Evolutionary conservation across 2,888 invertebrate species (phyloP), one percentile per base, ranked within the genome.

Genomic region (Philereme vetulata): DNA sequence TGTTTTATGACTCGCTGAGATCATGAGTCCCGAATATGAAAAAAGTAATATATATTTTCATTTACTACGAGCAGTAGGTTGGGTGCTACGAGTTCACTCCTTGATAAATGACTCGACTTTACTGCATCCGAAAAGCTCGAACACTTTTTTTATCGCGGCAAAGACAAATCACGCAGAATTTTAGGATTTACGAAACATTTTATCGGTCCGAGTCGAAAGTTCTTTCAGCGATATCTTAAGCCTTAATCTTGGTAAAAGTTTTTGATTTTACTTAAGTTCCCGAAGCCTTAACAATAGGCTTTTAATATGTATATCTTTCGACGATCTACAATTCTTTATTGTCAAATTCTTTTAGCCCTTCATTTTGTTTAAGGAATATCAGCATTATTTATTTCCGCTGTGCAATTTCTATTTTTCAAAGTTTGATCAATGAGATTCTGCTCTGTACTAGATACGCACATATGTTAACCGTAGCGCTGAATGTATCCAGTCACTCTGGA

Each of bases 121-220:
- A 76, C 66, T 77, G 78, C 80, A 80, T 73, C 72, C 64, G 50
- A 67, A 67, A 72, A 68, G 67, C 73, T 61, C 64, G 64, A 71
- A 72, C 69, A 71, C 71, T 72, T 65, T 66, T 70, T 75, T 82
- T 86, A 87, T 86, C 87, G 76, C 71, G 71, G 73, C 70, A 67
- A 75, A 85, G 81, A 88, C 85, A 87, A 87, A 88, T 88, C 85
- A 86, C 84, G 78, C 65, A 75, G 82, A 82, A 81, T 84, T 81
- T 77, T 66, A 72, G 86, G 86, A 88, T 89, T 88, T 78, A 82
- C 82, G 76, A 84, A 88, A 86, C 86, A 86, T 86, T 86, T 88
- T 87, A 88, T 88, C 88, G 79, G 80, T 76, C 70, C 68, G 60
- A 73, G 71, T 72, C 74, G 73, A 78, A 87, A 87, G 74, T 86